phyloP scores from a whole-genome alignment of 2,113 vertebrate genomes.

The Isurus oxyrinchus region DNA sequence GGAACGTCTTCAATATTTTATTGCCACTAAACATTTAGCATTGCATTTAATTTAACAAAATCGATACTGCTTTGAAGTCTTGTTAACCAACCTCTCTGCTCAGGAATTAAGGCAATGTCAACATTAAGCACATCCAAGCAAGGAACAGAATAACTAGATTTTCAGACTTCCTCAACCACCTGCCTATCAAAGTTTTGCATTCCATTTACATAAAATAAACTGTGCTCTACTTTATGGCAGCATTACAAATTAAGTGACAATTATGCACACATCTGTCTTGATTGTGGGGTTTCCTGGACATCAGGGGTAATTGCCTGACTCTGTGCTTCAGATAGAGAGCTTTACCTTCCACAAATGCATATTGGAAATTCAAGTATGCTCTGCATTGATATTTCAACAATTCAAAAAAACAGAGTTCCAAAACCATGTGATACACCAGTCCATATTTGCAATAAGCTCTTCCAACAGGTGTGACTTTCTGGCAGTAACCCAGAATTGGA shows the following conservation, averaged over 20 bases:
- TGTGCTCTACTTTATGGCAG: background rate
- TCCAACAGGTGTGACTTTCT: background rate
- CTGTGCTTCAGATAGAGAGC: background rate
- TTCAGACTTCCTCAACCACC: too few species aligned
- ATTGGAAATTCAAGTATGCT: background rate
- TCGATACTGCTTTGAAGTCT: background rate
- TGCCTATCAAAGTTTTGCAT: background rate
- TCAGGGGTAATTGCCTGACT: background rate
- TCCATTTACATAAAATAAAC: too few species aligned
- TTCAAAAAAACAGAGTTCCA: too few species aligned
- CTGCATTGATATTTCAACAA: background rate
- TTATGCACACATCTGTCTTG: background rate
- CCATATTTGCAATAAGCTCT: background rate
- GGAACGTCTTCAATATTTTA: background rate
- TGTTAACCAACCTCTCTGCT: background rate
- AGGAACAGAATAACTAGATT: background rate
- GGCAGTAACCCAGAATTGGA: background rate
- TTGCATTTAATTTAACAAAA: background rate
- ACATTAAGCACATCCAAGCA: background rate
- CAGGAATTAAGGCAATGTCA: background rate
- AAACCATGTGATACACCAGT: background rate
- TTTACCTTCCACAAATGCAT: background rate
- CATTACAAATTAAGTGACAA: background rate
- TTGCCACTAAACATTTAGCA: background rate
- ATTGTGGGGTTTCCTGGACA: background rate